Evolutionary conservation across 1,140 invertebrate species (phyloP).

Genomic region (Drosophila paulistorum): DNA sequence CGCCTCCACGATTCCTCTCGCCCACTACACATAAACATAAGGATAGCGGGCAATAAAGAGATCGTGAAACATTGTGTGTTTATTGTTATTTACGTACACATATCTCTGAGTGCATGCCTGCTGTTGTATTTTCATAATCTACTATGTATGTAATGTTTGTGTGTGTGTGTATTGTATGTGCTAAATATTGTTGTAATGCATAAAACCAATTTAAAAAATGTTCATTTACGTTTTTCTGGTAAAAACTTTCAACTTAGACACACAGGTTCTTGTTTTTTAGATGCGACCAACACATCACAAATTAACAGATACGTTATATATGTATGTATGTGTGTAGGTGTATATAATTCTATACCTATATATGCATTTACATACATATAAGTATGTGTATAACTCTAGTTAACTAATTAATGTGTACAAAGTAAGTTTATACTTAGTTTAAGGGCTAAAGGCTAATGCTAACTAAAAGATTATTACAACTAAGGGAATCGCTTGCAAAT

Average conservation of each 20-base stretch:
- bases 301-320: slow-evolving; percentile 66
- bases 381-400: slow-evolving; percentile 49
- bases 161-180: slow-evolving; percentile 44
- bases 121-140: slow-evolving; percentile 16
- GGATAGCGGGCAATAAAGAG: background rate
- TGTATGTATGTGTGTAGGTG: slow-evolving; percentile 42
- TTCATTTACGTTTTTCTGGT: slow-evolving; percentile 29
- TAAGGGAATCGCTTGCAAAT: slow-evolving; percentile 67
- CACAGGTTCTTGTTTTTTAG: slow-evolving; percentile 79
- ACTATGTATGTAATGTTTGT: slow-evolving; percentile 48
- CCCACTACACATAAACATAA: slow-evolving; percentile 4
- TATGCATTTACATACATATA: slow-evolving; percentile 30
- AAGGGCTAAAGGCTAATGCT: slow-evolving; percentile 55
- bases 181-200: slow-evolving; percentile 51
- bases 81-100: slow-evolving; percentile 20
- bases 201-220: slow-evolving; percentile 55
- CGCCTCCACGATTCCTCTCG: slow-evolving; percentile 22
- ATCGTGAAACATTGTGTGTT: slow-evolving; percentile 17
- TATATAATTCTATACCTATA: slow-evolving; percentile 37
- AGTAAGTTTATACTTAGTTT: slow-evolving; percentile 53
- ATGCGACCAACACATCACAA: slow-evolving; percentile 79
- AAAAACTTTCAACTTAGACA: slow-evolving; percentile 71
- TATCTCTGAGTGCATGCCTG: slow-evolving; percentile 21
- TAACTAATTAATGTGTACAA: slow-evolving; percentile 67
- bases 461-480: slow-evolving; percentile 68